phyloP scores from a whole-genome alignment of 2,888 invertebrate species.

The Falcaria lacertinaria region DNA sequence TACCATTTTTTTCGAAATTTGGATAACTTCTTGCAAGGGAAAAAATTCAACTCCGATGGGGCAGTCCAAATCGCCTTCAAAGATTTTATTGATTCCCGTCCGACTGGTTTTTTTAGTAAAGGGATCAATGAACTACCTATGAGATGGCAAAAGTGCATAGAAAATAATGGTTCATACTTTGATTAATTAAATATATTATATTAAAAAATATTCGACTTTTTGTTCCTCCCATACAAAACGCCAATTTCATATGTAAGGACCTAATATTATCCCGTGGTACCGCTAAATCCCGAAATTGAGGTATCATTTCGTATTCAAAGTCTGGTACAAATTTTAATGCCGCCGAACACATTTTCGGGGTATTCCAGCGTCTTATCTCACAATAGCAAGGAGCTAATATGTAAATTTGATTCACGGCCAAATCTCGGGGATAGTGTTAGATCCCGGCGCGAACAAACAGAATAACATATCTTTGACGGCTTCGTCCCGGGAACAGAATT shows the following conservation, averaged over 20 bases:
- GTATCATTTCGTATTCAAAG: background rate
- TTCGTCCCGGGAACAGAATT: constrained; percentile 6
- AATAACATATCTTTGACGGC: constrained; percentile 28
- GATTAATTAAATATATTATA: no score
- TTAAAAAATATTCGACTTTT: background rate
- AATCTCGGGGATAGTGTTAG: constrained; percentile 7
- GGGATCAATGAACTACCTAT: no score
- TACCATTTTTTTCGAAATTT: no score
- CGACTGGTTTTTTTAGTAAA: no score
- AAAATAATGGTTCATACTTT: no score
- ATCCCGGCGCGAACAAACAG: constrained; percentile 19
- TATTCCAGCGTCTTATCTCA: constrained; percentile 1
- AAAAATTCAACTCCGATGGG: no score
- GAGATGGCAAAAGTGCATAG: no score
- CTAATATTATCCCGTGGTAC: background rate
- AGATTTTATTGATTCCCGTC: no score
- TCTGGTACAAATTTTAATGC: background rate
- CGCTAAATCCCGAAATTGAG: background rate
- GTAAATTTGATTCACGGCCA: constrained; percentile 28
- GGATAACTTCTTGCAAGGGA: no score
- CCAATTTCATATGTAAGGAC: no score
- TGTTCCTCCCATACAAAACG: background rate
- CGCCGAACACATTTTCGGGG: constrained; percentile 1
- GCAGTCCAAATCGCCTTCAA: no score
- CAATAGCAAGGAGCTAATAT: constrained; percentile 20